A percentile compares a stretch with the other conserved stretches of the same genome.
These are phyloP conservation scores for Rhynchophorus ferrugineus DNA, from an alignment of 1,140 invertebrate genomes.

Conservation along the genomic window DNA sequence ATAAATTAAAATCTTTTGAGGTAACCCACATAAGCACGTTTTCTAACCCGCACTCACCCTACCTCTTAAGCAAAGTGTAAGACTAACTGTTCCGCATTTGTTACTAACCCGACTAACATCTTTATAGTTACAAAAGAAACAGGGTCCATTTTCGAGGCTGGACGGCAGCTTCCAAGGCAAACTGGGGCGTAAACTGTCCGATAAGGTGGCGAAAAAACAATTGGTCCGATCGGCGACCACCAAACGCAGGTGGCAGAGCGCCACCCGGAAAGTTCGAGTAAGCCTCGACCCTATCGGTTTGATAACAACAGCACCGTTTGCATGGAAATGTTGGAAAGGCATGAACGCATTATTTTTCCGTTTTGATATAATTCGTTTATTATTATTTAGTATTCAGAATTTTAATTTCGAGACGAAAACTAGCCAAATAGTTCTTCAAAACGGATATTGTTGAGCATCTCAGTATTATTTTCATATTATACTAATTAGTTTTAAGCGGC, in stretches of 20 bases:
- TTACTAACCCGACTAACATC: slow-evolving; percentile 14
- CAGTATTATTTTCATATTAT: too few relatives aligned
- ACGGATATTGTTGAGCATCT: too few relatives aligned
- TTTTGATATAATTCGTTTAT: too few relatives aligned
- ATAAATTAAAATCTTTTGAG: too few relatives aligned
- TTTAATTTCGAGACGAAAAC: too few relatives aligned
- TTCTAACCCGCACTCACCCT: too few relatives aligned
- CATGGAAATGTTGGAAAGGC: background rate
- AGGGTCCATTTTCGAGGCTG: slow-evolving; percentile 48
- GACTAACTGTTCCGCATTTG: too few relatives aligned
- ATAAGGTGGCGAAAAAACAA: slow-evolving; percentile 35
- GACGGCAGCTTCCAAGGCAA: slow-evolving; percentile 51
- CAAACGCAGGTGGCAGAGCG: slow-evolving; percentile 47
- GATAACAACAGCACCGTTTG: background rate
- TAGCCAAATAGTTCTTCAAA: too few relatives aligned
- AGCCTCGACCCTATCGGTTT: slow-evolving; percentile 31
- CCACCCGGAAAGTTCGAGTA: slow-evolving; percentile 60
- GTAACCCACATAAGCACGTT: too few relatives aligned
- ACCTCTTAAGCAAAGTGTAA: too few relatives aligned
- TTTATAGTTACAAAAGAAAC: slow-evolving; percentile 44
- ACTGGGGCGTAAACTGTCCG: slow-evolving; percentile 47
- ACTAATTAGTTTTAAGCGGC: too few relatives aligned
- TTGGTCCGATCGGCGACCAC: slow-evolving; percentile 34
- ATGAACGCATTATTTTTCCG: slow-evolving; percentile 3
- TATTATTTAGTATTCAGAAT: too few relatives aligned